Evolutionary conservation across 2,113 vertebrate genomes (phyloP).

Genomic region (Hoplias malabaricus): DNA sequence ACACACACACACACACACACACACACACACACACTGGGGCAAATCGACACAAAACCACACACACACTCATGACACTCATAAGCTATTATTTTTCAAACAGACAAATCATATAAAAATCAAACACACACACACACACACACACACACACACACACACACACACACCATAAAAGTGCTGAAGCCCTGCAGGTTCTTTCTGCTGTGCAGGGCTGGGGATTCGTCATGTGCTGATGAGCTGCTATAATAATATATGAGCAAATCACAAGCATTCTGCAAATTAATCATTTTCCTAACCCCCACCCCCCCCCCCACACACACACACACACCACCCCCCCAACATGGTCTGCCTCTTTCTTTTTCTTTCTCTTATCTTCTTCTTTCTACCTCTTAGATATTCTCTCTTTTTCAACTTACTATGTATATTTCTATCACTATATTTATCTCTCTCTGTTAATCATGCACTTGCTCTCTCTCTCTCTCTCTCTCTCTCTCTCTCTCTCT

Average conservation of each 20-base stretch:
- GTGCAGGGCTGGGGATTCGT: conserved; percentile 82
- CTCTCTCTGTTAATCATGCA: too few relatives aligned
- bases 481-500: conserved; percentile 60
- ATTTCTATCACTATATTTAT: too few relatives aligned
- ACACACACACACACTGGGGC: conserved; percentile 47
- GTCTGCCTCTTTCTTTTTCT: background rate
- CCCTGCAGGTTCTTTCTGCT: conserved; percentile 81
- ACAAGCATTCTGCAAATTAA: conserved; percentile 93
- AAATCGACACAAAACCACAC: conserved; percentile 55
- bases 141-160: conserved; percentile 50
- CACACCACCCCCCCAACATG: too few relatives aligned
- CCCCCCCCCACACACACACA: conserved; percentile 70
- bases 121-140: conserved; percentile 59
- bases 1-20: conserved; percentile 57
- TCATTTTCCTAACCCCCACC: conserved; percentile 74
- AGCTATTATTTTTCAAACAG: too few relatives aligned
- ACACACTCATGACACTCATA: too few relatives aligned
- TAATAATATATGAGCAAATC: conserved; percentile 95
- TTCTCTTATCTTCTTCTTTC: background rate
- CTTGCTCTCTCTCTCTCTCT: too few relatives aligned
- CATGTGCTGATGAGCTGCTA: conserved; percentile 92
- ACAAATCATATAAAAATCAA: too few relatives aligned
- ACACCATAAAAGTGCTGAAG: conserved; percentile 82
- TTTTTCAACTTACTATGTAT: too few relatives aligned
- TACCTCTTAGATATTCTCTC: too few relatives aligned